Base-by-base conservation (phyloP, 2,113 vertebrate genomes). In the Misgurnus anguillicaudatus region DNA sequence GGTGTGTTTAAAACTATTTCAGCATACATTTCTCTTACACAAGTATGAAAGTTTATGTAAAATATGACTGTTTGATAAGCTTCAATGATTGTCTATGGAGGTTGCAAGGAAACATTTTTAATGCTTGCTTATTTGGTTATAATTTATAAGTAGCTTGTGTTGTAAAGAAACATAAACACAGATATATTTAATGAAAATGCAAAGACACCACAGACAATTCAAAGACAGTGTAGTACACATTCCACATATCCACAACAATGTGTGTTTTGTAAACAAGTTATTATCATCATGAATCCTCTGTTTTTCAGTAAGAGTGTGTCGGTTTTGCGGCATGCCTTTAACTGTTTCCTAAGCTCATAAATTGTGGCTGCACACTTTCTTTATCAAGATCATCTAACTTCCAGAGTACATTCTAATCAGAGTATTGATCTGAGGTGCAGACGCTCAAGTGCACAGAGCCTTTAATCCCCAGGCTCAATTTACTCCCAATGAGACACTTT, bases 401-500 rank as follows among this genome's bases (percentile, higher is more conserved):
- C 39, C 67, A 75, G 45, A 83, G 65, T 89, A 76, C 72, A 70
- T 86, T 89, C 86, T 90, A 90, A 92, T 90, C 88, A 86, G 85
- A 84, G 85, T 90, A 92, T 92, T 89, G 92, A 92, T 92, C 91
- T 85, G 80, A 80, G 79, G 31, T 63, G 83, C 36, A 82, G 62
- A 85, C 87, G 85, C 89, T 91, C 83, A 72, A 86, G 84, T 84
- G 77, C 83, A 84, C 85, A 86, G 86, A 66, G 80, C 63, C 65
- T 73, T 77, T 92, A 91, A 92, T 92, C 90, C 84, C 71, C 57
- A 63, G 74, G 85, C 78, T 89, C 84, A 84, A 88, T 92, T 90
- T 89, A 86, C 87, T 90, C 84, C 88, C 87, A 85, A 79, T 77
- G 82, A 85, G 78, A 70, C 71, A 82, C 68, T 78, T 79, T 90